Conservation (phyloP, 2,113 vertebrate genomes). For the Apeltes quadracus region DNA sequence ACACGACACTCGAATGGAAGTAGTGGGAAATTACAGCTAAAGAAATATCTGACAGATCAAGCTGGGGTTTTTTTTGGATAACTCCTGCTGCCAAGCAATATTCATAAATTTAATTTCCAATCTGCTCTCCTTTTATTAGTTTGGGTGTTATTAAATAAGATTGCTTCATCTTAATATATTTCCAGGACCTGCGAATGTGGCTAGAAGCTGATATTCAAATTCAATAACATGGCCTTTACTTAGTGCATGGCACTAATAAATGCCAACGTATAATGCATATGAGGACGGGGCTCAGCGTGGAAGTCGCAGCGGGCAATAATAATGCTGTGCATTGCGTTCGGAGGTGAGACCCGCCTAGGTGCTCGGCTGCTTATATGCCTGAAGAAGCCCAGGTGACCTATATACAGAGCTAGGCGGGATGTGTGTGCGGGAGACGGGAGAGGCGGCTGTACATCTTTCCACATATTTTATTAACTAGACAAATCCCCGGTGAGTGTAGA, state of each 20-base stretch:
- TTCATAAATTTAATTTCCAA: constrained; percentile 99
- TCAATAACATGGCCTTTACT: constrained; percentile 99
- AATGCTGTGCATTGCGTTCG: constrained; percentile 82
- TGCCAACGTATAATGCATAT: constrained; percentile 97
- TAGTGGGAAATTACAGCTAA: constrained; percentile 38
- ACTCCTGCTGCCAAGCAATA: constrained; percentile 95
- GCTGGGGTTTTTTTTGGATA: constrained; percentile 89
- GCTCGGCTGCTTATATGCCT: constrained; percentile 50
- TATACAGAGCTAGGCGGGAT: constrained; percentile 42
- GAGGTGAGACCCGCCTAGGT: no score
- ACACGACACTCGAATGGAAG: constrained; percentile 18
- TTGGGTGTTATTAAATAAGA: constrained; percentile 99
- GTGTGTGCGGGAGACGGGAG: constrained; percentile 30
- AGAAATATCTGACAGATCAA: constrained; percentile 83
- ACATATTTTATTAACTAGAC: constrained; percentile 66
- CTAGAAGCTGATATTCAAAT: constrained; percentile 99
- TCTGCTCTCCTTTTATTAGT: constrained; percentile 99
- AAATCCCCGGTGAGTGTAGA: constrained; percentile 55
- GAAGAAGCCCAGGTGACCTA: constrained; percentile 66
- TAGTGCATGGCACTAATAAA: constrained; percentile 98
- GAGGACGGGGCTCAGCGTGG: constrained; percentile 86
- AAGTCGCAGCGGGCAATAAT: constrained; percentile 90
- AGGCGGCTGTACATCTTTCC: constrained; percentile 56
- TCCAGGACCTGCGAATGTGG: constrained; percentile 90
- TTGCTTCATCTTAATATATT: constrained; percentile 99